A percentile compares a stretch with the other conserved stretches of the same genome.
These are phyloP conservation scores for Anniella stebbinsi DNA, from an alignment of 2,797 vertebrate species.

Conservation along the genomic window DNA sequence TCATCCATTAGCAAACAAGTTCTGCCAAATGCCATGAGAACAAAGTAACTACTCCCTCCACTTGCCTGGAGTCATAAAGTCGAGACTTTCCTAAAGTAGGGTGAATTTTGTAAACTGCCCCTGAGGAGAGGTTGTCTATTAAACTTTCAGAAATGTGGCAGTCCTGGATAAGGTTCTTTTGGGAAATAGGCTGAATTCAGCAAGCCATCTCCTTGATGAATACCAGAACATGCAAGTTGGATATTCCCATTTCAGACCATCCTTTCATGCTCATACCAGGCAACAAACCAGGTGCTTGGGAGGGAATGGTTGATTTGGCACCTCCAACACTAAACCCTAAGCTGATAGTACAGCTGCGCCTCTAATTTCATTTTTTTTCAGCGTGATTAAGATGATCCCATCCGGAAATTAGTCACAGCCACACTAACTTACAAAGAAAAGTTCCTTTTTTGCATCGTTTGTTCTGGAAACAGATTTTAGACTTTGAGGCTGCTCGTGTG, in stretches of 20 bases:
- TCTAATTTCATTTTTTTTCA: background rate
- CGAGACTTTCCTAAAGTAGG: background rate
- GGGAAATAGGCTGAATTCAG: background rate
- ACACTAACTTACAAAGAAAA: background rate
- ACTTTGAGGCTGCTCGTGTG: background rate
- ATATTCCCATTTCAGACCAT: background rate
- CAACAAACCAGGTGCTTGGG: background rate
- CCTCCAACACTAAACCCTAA: background rate
- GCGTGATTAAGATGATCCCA: background rate
- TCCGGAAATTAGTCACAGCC: too few relatives aligned
- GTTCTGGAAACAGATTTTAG: background rate
- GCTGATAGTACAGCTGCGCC: too few relatives aligned
- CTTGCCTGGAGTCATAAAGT: background rate
- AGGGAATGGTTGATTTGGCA: background rate
- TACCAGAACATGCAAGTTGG: background rate
- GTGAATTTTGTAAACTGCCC: background rate
- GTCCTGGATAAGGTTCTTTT: background rate
- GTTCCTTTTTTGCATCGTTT: background rate
- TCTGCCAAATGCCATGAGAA: background rate
- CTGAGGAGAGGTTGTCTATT: background rate
- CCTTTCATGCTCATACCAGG: background rate
- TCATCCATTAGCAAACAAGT: background rate
- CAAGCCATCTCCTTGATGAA: too few relatives aligned
- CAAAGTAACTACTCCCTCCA: background rate
- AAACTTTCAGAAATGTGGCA: background rate